Percentiles rank a stretch among this genome's conserved stretches.
phyloP scores from a whole-genome alignment of 2,888 invertebrate species.

The Drosophila tripunctata region DNA sequence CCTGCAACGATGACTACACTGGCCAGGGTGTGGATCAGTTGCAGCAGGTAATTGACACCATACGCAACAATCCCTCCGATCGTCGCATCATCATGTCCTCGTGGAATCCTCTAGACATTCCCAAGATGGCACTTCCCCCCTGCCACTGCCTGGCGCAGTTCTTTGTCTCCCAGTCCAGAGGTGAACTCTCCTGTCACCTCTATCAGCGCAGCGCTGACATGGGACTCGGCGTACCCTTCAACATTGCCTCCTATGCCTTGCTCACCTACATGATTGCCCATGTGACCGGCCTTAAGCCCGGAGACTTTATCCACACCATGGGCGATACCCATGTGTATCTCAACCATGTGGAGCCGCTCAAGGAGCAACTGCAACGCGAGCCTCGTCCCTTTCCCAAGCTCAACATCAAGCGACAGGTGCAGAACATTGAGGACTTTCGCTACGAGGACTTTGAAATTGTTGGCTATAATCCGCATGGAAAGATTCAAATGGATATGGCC shows the following conservation, averaged over 20 bases:
- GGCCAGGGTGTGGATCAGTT: conserved; percentile 96
- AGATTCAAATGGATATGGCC: conserved; percentile 94
- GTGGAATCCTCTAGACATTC: conserved; percentile 96
- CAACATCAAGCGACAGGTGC: conserved; percentile 89
- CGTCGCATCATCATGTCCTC: conserved; percentile 96
- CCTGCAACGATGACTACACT: conserved; percentile 92
- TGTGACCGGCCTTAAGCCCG: conserved; percentile 94
- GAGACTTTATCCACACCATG: conserved; percentile 96
- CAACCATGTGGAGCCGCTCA: conserved; percentile 94
- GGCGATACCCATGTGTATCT: conserved; percentile 98
- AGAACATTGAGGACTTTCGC: conserved; percentile 93
- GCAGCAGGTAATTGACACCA: conserved; percentile 90
- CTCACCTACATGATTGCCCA: conserved; percentile 98
- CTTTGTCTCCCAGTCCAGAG: conserved; percentile 89
- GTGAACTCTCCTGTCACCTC: conserved; percentile 94
- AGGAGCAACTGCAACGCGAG: conserved; percentile 90
- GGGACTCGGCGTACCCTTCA: conserved; percentile 99
- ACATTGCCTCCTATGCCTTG: conserved; percentile 97
- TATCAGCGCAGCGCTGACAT: conserved; percentile 99
- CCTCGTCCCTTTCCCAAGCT: conserved; percentile 94
- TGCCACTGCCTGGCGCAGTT: conserved; percentile 98
- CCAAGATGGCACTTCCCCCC: conserved; percentile 97
- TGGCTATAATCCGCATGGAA: conserved; percentile 94
- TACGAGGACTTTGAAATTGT: conserved; percentile 93
- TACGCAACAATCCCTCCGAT: conserved; percentile 92